Evolutionary conservation across 2,888 invertebrate genomes (phyloP), one percentile per base, ranked within the genome.

Genomic region (Thecophora atra): DNA sequence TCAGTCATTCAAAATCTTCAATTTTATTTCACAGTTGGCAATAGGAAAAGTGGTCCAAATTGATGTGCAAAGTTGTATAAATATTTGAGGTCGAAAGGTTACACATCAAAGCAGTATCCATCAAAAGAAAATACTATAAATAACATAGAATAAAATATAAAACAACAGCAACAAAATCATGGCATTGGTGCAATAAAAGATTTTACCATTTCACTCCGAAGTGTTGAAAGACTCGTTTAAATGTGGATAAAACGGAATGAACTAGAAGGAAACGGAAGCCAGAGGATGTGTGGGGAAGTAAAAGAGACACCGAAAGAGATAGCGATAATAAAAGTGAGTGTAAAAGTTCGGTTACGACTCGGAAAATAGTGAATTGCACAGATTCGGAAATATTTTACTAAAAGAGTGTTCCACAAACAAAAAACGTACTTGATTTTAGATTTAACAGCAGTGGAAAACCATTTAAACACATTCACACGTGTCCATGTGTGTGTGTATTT

Each of bases 1-100:
- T 60, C 24, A 2, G 17, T 8, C 28, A 13, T 26, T 24, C 26
- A 8, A n/a, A 28, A 28, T 60, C 26, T 24, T 28, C 17, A 52
- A 26, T 51, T 67, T 37, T 52, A 54, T 54, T 67, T 54, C 19
- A 54, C 42, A 37, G 67, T 19, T 47, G 64, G 64, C 44, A 44
- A 64, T 64, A 64, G 44, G 44, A 19, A 42, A 24, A n/a, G 51
- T n/a, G 21, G 2, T n/a, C 24, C 44, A 17, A 56, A 37, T 54
- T 54, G 19, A 19, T 67, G 17, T 54, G 44, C n/a, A 6, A 47
- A 60, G 30, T 60, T 60, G 60, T 69, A 60, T 60, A 69, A 69
- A 69, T 60, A 62, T 60, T 69, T 58, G 60, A 26, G 69, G 69
- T 69, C 69, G 47, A 69, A 67, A 69, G 69, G 69, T 69, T 62